phyloP scores from a whole-genome alignment of 2,797 vertebrate genomes.

The Holocentrus rufus region DNA sequence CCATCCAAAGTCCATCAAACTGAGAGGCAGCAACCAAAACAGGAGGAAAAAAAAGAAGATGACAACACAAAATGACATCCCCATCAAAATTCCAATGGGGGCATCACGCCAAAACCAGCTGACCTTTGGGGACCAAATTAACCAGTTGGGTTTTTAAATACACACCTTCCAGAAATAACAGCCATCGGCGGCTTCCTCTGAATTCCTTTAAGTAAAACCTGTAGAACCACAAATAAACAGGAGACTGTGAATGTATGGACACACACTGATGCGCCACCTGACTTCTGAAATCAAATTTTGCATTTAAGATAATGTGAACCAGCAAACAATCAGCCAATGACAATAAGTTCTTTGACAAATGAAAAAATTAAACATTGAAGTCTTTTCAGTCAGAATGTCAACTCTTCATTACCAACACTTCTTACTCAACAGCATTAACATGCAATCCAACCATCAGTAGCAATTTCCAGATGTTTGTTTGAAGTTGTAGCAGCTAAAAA shows the following conservation, averaged over 20 bases:
- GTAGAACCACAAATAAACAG: constrained; percentile 67
- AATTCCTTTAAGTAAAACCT: constrained; percentile 85
- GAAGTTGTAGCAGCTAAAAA: no score
- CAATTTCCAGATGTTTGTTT: no score
- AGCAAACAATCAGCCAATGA: not conserved
- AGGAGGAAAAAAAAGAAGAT: constrained; percentile 51
- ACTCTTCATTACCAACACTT: no score
- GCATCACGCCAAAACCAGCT: constrained; percentile 67
- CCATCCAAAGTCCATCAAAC: constrained; percentile 14
- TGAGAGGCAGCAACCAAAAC: constrained; percentile 53
- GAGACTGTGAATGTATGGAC: constrained; percentile 46
- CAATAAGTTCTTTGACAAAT: not conserved
- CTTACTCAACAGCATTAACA: not conserved
- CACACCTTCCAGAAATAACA: constrained; percentile 86
- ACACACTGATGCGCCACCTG: constrained; percentile 5
- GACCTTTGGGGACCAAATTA: constrained; percentile 76
- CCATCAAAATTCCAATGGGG: constrained; percentile 71
- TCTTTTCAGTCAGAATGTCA: not conserved
- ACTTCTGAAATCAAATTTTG: constrained; percentile 6
- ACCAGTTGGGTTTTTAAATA: constrained; percentile 76
- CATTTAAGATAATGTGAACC: not conserved
- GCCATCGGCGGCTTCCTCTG: constrained; percentile 84
- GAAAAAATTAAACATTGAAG: not conserved
- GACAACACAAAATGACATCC: constrained; percentile 65
- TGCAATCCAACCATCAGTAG: not conserved